Base-by-base conservation (phyloP, 2,797 vertebrate genomes). In the Carapus acus region DNA sequence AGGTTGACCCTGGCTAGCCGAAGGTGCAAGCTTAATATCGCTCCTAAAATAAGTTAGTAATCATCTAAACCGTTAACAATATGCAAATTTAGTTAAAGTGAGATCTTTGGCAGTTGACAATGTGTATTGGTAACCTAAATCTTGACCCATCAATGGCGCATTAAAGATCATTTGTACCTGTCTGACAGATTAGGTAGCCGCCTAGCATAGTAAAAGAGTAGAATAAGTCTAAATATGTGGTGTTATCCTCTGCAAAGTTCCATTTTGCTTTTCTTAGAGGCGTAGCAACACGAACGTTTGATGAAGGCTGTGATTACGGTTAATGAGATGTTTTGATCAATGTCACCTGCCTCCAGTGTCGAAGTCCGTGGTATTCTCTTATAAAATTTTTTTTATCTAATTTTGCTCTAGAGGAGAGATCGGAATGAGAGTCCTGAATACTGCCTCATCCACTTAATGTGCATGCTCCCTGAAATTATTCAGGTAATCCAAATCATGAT, bases 1-100 rank as follows among this genome's bases (percentile, higher is more conserved):
- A 69, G 67, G 62, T 61, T 65, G 63, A 53, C 48, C 49, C 62
- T 49, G 74, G 61, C 60, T 69, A 66, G 50, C 49, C 12, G 43
- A 33, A 43, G 54, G 21, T 66, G 62, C 69, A 65, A 73, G 59
- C 1, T 20, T n/a, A 1, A 16, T 11, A 31, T 27, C 56, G 38
- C 12, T 46, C 58, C 48, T 48, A 52, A 57, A 63, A 11, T 21
- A 47, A 50, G 20, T 19, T 16, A 17, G 16, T 12, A 16, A 39
- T 23, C 40, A 45, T 18, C 18, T 18, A 43, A 23, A 39, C 3
- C 15, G 19, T 3, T 5, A 24, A 18, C n/a, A 27, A 16, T 34
- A 21, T 42, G 15, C 4, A 27, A 9, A 27, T 9, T 9, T 9
- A 5, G 24, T 9, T 27, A 27, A 27, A 27, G 5, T 27, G 5